Conservation (phyloP, 2,113 vertebrate species). For the human (Homo sapiens) region DNA sequence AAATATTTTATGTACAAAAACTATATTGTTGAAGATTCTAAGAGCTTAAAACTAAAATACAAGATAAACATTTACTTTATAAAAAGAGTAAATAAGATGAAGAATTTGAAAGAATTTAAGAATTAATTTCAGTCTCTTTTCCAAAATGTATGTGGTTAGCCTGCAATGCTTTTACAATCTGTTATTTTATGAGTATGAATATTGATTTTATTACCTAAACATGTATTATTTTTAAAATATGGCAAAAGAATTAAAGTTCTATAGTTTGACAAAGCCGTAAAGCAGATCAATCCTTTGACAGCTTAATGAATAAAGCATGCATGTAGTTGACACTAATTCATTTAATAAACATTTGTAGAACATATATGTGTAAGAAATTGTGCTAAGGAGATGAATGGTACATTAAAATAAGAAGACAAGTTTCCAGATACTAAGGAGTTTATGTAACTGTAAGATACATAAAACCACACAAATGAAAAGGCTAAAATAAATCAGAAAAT, state of each 20-base stretch:
- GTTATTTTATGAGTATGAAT: constrained; percentile 70
- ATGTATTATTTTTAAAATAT: background rate
- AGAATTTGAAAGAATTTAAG: constrained; percentile 62
- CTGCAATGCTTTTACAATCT: constrained; percentile 41
- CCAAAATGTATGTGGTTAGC: constrained; percentile 63
- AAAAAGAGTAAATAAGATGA: constrained; percentile 26
- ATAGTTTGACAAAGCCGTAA: constrained; percentile 49
- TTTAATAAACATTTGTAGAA: background rate
- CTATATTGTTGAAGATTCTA: constrained; percentile 53
- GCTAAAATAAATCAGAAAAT: background rate
- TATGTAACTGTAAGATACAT: background rate
- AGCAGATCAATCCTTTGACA: background rate
- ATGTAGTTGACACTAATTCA: background rate
- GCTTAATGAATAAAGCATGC: background rate
- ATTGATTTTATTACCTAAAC: background rate
- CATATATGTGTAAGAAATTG: background rate
- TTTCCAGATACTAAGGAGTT: background rate
- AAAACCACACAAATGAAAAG: background rate
- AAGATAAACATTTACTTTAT: constrained; percentile 62
- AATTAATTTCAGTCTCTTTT: constrained; percentile 67
- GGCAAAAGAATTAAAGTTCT: background rate
- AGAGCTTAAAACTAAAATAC: constrained; percentile 64
- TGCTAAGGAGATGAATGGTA: background rate
- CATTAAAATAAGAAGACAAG: background rate
- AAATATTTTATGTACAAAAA: constrained; percentile 68